Percentiles rank a stretch among this genome's conserved stretches.
Evolutionary conservation across 2,888 invertebrate genomes (phyloP).

Genomic region (Glaucopsyche alexis): DNA sequence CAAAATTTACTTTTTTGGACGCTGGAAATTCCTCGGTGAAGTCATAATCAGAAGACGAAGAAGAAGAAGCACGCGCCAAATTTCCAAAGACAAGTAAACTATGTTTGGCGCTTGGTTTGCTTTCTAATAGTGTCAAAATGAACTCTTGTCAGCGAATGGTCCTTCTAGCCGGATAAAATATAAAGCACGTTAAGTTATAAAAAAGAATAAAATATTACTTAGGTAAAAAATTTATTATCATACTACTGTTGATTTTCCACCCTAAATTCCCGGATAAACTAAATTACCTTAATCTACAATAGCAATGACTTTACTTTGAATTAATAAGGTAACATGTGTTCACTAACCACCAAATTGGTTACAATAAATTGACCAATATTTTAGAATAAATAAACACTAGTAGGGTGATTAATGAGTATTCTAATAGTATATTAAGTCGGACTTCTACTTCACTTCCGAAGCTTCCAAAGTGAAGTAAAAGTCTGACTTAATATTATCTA

Average conservation of each 20-base stretch:
- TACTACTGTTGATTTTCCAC: not conserved
- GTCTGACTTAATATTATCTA: no score
- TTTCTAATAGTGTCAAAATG: no score
- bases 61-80: not conserved
- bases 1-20: not conserved
- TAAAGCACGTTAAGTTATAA: no score
- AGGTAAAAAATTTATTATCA: not conserved
- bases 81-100: not conserved
- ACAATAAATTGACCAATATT: not conserved
- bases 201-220: no score
- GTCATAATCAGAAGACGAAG: not conserved
- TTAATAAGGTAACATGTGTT: conserved; percentile 10
- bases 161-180: not conserved
- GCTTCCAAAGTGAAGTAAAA: no score
- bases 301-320: conserved; percentile 2
- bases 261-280: not conserved
- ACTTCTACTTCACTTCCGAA: no score
- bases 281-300: not conserved
- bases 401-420: no score
- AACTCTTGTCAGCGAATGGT: not conserved
- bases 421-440: no score
- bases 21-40: not conserved
- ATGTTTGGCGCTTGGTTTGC: no score
- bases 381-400: no score
- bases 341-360: not conserved